phyloP scores from a whole-genome alignment of 2,797 vertebrate species.

The Pipistrellus kuhlii region DNA sequence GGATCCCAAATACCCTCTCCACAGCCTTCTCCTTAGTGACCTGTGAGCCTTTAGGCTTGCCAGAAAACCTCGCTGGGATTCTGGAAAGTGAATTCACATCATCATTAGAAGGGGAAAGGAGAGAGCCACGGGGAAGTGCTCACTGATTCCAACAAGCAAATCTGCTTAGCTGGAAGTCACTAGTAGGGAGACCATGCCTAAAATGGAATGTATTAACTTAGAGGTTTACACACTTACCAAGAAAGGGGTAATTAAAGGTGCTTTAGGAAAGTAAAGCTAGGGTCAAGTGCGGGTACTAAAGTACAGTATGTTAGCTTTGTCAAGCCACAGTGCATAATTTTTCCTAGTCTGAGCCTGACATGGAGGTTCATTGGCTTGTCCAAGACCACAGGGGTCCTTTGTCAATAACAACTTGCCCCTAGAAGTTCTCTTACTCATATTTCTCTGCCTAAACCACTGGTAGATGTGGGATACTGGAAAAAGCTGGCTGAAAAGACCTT shows the following conservation, averaged over 20 bases:
- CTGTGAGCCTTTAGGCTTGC: background rate
- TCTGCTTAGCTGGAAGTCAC: background rate
- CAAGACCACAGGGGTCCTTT: background rate
- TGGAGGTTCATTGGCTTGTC: background rate
- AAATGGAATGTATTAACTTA: background rate
- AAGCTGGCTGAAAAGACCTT: background rate
- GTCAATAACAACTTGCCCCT: background rate
- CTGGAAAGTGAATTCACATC: background rate
- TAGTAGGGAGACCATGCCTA: background rate
- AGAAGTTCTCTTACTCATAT: background rate
- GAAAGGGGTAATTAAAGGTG: background rate
- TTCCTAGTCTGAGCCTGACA: background rate
- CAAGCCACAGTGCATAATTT: background rate
- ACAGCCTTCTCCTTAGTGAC: background rate
- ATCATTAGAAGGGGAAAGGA: background rate
- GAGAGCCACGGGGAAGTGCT: background rate
- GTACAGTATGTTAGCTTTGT: background rate
- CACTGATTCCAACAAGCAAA: background rate
- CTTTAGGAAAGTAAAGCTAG: background rate
- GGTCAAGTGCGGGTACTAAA: background rate
- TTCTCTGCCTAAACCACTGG: background rate
- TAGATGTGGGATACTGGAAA: background rate
- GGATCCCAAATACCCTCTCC: background rate
- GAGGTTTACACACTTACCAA: background rate
- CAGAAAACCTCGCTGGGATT: conserved; percentile 34